phyloP scores from a whole-genome alignment of 1,140 invertebrate species.

The Aphis craccivora region DNA sequence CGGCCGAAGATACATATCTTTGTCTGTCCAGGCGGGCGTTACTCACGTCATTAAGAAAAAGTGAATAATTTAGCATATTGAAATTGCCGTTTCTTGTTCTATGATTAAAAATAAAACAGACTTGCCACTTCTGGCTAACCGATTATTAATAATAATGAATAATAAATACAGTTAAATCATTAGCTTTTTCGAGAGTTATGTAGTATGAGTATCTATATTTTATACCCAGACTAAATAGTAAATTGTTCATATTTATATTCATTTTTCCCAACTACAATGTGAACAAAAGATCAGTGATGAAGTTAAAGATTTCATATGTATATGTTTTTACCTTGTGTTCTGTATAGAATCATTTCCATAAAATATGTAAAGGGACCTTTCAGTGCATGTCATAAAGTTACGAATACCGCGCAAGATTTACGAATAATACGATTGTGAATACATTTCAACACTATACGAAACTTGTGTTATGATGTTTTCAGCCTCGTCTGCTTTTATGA shows the following conservation, averaged over 20 bases:
- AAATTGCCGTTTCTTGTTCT: not conserved
- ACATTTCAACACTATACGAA: not conserved
- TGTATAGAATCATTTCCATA: conserved; percentile 24
- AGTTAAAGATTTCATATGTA: not conserved
- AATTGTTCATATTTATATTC: not conserved
- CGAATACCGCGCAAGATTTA: not conserved
- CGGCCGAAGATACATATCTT: not conserved
- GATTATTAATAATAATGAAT: not conserved
- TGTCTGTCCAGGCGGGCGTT: not conserved
- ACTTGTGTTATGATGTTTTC: not conserved
- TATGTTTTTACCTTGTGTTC: not conserved
- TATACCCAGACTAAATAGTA: not conserved
- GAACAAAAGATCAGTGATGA: conserved; percentile 10
- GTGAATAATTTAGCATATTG: not conserved
- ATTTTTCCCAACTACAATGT: too few species aligned
- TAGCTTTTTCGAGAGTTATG: not conserved
- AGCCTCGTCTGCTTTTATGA: not conserved
- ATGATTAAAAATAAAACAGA: conserved; percentile 44
- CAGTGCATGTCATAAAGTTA: not conserved
- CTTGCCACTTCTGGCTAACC: not conserved
- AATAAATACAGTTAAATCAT: conserved; percentile 13
- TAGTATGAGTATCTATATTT: not conserved
- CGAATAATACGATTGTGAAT: not conserved
- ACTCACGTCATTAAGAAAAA: not conserved
- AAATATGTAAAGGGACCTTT: conserved; percentile 19